Evolutionary conservation across 2,113 vertebrate genomes (phyloP).

Genomic region (Amphiprion ocellaris): DNA sequence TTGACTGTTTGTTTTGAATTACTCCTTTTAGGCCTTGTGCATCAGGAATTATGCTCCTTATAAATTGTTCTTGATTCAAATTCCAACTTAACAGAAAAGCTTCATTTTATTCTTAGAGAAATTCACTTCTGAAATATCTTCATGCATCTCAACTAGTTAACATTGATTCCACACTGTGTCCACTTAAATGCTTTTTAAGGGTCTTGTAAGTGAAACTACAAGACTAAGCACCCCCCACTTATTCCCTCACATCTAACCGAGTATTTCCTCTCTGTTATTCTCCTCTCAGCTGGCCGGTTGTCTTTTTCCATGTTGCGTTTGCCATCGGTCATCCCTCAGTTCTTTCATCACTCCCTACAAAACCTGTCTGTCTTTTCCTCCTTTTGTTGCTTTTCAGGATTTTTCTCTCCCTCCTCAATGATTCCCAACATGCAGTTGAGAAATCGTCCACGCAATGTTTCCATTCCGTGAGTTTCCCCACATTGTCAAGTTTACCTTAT

Average conservation of each 20-base stretch:
- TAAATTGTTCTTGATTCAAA: not conserved
- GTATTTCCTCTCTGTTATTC: not conserved
- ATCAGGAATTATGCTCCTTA: slow-evolving; percentile 12
- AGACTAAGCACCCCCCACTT: not conserved
- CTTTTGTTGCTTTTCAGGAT: slow-evolving; percentile 10
- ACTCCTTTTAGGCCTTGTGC: not conserved
- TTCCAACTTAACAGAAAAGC: too few relatives aligned
- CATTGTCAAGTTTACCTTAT: slow-evolving; percentile 24
- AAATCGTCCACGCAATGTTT: slow-evolving; percentile 20
- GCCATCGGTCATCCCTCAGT: not conserved
- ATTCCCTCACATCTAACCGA: not conserved
- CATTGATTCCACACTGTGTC: not conserved
- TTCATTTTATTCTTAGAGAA: too few relatives aligned
- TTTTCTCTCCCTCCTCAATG: not conserved
- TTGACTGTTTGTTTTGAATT: slow-evolving; percentile 27
- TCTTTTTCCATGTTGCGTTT: slow-evolving; percentile 24
- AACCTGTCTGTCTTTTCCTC: slow-evolving; percentile 8
- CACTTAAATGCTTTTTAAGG: not conserved
- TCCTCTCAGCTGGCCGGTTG: not conserved
- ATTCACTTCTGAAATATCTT: not conserved
- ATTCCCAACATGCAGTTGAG: slow-evolving; percentile 5
- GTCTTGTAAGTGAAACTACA: not conserved
- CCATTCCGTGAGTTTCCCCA: slow-evolving; percentile 27
- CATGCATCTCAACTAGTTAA: too few relatives aligned
- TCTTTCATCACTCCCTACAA: slow-evolving; percentile 12